Evolutionary conservation across 2,888 invertebrate species (phyloP).

Genomic region (Actias luna): DNA sequence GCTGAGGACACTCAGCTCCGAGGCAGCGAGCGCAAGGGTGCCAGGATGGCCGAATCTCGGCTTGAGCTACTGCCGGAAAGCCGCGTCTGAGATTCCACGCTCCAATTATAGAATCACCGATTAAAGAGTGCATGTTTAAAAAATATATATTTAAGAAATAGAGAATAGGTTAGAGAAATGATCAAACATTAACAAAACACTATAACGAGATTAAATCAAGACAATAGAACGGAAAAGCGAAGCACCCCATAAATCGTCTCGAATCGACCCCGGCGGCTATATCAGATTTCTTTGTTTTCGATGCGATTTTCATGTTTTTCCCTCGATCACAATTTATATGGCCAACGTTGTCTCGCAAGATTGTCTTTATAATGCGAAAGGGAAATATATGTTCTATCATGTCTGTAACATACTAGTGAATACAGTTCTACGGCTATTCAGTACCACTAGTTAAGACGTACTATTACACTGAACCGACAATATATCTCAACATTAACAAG

Average conservation of each 20-base stretch:
- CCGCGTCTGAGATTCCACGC: too few relatives aligned
- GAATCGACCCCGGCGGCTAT: constrained; percentile 12
- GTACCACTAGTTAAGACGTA: too few relatives aligned
- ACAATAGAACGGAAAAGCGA: constrained; percentile 3
- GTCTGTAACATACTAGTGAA: not conserved
- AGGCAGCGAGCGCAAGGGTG: too few relatives aligned
- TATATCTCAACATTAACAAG: too few relatives aligned
- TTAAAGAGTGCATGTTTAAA: not conserved
- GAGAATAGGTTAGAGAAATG: not conserved
- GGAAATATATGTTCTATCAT: not conserved
- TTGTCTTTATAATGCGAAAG: not conserved
- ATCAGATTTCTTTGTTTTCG: constrained; percentile 18
- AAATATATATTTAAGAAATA: not conserved
- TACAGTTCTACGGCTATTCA: too few relatives aligned
- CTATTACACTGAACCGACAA: too few relatives aligned
- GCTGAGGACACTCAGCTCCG: too few relatives aligned
- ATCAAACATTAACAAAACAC: not conserved
- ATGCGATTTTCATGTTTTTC: constrained; percentile 16
- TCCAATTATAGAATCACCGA: too few relatives aligned
- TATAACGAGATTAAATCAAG: constrained; percentile 5
- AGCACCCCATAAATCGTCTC: constrained; percentile 11
- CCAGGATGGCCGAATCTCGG: too few relatives aligned
- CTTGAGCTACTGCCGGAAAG: too few relatives aligned
- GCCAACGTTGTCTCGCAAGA: constrained; percentile 5
- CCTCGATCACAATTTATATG: constrained; percentile 14